Conservation (phyloP, 1,140 invertebrate genomes). For the Druon quercuslanigerum region DNA sequence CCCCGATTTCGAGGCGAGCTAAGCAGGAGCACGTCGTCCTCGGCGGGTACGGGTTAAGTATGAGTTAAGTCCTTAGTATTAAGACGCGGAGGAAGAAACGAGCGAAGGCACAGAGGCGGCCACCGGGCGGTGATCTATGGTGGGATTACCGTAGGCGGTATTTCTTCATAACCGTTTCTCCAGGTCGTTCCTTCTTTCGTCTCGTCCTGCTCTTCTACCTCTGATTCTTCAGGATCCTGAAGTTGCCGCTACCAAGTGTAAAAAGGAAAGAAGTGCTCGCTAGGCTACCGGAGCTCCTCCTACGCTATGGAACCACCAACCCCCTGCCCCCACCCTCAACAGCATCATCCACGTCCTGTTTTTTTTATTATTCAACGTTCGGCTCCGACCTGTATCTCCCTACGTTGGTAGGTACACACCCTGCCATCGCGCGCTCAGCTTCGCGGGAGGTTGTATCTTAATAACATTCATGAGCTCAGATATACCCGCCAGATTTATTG, state of each 20-base stretch:
- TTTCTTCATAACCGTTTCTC: slow-evolving; percentile 73
- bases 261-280: slow-evolving; percentile 36
- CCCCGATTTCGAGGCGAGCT: slow-evolving; percentile 41
- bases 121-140: slow-evolving; percentile 70
- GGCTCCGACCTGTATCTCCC: slow-evolving; percentile 49
- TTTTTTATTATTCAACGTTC: slow-evolving; percentile 9
- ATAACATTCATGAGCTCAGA: slow-evolving; percentile 77
- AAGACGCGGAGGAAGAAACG: slow-evolving; percentile 53
- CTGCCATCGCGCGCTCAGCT: slow-evolving; percentile 55
- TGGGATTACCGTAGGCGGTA: slow-evolving; percentile 72
- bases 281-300: slow-evolving; percentile 45
- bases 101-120: slow-evolving; percentile 50
- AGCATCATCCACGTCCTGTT: slow-evolving; percentile 2
- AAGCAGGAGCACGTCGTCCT: slow-evolving; percentile 48
- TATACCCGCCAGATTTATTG: slow-evolving; percentile 75
- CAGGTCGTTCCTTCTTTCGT: slow-evolving; percentile 59
- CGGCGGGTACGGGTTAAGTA: slow-evolving; percentile 56
- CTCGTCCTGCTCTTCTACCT: slow-evolving; percentile 35
- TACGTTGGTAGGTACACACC: slow-evolving; percentile 47
- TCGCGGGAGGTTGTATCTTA: slow-evolving; percentile 75
- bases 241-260: slow-evolving; percentile 41
- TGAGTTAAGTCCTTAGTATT: slow-evolving; percentile 58
- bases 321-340: slow-evolving; percentile 38
- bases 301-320: slow-evolving; percentile 52
- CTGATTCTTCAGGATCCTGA: slow-evolving; percentile 41